phyloP scores from a whole-genome alignment of 2,888 invertebrate species.

The Epistrophella euchroma region DNA sequence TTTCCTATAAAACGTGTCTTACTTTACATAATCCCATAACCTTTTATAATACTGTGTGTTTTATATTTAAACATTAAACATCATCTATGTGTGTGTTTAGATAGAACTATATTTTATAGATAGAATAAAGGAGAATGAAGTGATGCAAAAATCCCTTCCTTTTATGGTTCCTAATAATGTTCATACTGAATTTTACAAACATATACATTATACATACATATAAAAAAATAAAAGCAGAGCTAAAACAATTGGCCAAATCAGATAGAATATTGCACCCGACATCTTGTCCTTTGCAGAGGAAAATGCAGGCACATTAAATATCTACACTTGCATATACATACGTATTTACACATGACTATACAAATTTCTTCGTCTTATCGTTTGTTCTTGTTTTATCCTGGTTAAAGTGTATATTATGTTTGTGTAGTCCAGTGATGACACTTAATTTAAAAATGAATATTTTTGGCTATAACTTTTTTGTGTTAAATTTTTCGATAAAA shows the following conservation, averaged over 20 bases:
- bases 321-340: constrained; percentile 54
- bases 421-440: constrained; percentile 8
- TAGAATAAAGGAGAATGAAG: constrained; percentile 27
- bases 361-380: constrained; percentile 66
- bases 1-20: constrained; percentile 36
- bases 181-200: constrained; percentile 43
- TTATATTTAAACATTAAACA: constrained; percentile 10
- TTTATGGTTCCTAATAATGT: constrained; percentile 58
- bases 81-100: not conserved
- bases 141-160: constrained; percentile 59
- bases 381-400: constrained; percentile 56
- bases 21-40: constrained; percentile 46
- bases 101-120: not conserved
- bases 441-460: not conserved
- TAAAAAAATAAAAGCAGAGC: constrained; percentile 57
- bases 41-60: constrained; percentile 26
- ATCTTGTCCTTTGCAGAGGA: constrained; percentile 74
- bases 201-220: not conserved
- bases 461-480: too few relatives aligned
- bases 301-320: constrained; percentile 65
- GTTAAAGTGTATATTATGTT: constrained; percentile 19
- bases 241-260: constrained; percentile 75
- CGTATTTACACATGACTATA: constrained; percentile 61
- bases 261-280: constrained; percentile 75
- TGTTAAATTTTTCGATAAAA: too few relatives aligned